Percentiles rank a stretch among this genome's conserved stretches.
Evolutionary conservation across 2,888 invertebrate genomes (phyloP).

Genomic region (Bombylius major): DNA sequence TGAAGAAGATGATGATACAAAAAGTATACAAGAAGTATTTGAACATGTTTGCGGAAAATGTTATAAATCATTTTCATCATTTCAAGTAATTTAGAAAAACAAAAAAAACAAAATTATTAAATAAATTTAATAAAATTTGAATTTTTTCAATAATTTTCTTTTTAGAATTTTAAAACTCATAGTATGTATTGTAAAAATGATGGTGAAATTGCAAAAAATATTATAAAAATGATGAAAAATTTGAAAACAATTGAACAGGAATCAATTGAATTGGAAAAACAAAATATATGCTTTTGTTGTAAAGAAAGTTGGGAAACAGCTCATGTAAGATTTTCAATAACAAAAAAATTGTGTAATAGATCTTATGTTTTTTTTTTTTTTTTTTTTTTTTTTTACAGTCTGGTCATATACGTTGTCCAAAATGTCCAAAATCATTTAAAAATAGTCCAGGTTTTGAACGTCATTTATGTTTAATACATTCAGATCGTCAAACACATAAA

Average conservation of each 20-base stretch:
- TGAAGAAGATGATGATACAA: background rate
- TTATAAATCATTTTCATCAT: constrained; percentile 28
- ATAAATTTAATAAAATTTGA: background rate
- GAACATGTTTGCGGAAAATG: constrained; percentile 37
- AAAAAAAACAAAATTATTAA: background rate
- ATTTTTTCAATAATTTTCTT: constrained; percentile 1
- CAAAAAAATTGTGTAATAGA: background rate
- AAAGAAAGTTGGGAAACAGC: constrained; percentile 34
- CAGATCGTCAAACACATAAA: constrained; percentile 45
- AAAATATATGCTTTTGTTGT: constrained; percentile 34
- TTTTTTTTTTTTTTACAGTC: constrained; percentile 20
- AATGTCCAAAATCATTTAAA: constrained; percentile 63
- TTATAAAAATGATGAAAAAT: constrained; percentile 27
- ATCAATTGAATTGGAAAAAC: constrained; percentile 28
- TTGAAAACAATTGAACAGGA: constrained; percentile 32
- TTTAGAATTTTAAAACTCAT: constrained; percentile 28
- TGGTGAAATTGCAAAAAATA: background rate
- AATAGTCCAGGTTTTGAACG: constrained; percentile 50
- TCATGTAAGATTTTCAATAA: constrained; percentile 23
- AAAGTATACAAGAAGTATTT: constrained; percentile 23
- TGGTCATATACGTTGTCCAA: constrained; percentile 38
- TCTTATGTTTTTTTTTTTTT: background rate
- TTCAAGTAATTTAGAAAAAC: constrained; percentile 19
- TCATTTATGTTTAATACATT: constrained; percentile 58
- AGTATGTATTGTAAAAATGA: background rate